These are phyloP conservation scores for Caenorhabditis macrosperma DNA, from an alignment of 2,888 invertebrate species.

Conservation along the genomic window DNA sequence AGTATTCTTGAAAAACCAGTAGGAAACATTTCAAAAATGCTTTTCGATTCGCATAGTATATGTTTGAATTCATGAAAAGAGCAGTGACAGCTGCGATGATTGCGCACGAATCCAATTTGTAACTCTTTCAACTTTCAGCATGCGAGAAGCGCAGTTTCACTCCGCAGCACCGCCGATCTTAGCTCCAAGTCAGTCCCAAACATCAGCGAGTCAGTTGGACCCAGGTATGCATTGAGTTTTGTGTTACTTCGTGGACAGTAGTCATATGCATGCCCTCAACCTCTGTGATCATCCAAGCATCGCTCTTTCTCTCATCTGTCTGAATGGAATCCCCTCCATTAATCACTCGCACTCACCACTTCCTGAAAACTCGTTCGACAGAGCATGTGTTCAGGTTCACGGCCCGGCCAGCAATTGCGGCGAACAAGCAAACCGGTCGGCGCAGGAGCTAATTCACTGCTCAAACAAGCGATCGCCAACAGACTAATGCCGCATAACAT, in stretches of 20 bases:
- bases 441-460: constrained; percentile 66
- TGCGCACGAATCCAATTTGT: constrained; percentile 1
- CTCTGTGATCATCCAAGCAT: constrained; percentile 4
- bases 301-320: constrained; percentile 13
- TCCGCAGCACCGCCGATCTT: constrained; percentile 65
- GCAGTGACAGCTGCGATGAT: neutral
- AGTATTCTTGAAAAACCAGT: neutral
- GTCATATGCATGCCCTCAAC: too few species aligned
- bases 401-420: constrained; percentile 55
- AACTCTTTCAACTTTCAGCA: constrained; percentile 60
- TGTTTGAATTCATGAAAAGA: neutral
- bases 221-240: constrained; percentile 62
- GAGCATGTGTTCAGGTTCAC: constrained; percentile 63
- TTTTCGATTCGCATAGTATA: neutral
- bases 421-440: constrained; percentile 51
- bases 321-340: constrained; percentile 22
- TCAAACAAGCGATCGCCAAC: constrained; percentile 78
- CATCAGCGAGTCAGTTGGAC: constrained; percentile 70
- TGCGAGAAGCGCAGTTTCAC: constrained; percentile 76
- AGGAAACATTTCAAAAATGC: neutral
- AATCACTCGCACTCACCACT: constrained; percentile 49
- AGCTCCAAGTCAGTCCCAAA: constrained; percentile 62
- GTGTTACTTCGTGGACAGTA: neutral
- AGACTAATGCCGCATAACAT: constrained; percentile 58
- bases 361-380: constrained; percentile 36